Evolutionary conservation across 1,140 invertebrate species (phyloP).

Genomic region (Grapholita molesta): DNA sequence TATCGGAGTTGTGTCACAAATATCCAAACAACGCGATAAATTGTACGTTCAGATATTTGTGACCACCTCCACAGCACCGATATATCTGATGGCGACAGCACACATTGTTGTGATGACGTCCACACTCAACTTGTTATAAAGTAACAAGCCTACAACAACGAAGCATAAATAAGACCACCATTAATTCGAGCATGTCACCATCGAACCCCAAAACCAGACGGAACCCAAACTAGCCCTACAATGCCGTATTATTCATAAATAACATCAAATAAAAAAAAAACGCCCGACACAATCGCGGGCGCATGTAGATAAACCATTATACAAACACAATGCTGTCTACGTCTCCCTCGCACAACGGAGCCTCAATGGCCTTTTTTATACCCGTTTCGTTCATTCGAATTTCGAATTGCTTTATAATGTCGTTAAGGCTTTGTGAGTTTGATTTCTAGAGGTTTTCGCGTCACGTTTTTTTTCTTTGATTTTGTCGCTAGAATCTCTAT

Average conservation of each 20-base stretch:
- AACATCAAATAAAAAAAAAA: slow-evolving; percentile 56
- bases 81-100: no score
- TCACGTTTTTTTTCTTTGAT: background rate
- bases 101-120: background rate
- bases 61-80: no score
- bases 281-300: slow-evolving; percentile 51
- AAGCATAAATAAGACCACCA: background rate
- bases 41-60: no score
- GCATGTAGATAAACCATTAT: slow-evolving; percentile 66
- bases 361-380: slow-evolving; percentile 42
- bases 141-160: background rate
- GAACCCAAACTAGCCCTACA: slow-evolving; percentile 51
- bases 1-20: no score
- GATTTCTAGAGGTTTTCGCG: slow-evolving; percentile 13
- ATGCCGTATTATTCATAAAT: slow-evolving; percentile 71
- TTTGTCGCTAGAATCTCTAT: background rate
- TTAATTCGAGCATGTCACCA: background rate
- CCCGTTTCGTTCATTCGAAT: slow-evolving; percentile 45
- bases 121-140: background rate
- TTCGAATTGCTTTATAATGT: slow-evolving; percentile 39
- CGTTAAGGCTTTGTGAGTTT: slow-evolving; percentile 16
- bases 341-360: slow-evolving; percentile 34
- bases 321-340: slow-evolving; percentile 56
- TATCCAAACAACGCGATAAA: no score
- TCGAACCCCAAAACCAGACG: slow-evolving; percentile 34